Evolutionary conservation across 2,797 vertebrate genomes (phyloP), one percentile per base, ranked within the genome.

Genomic region (Valencia hispanica): DNA sequence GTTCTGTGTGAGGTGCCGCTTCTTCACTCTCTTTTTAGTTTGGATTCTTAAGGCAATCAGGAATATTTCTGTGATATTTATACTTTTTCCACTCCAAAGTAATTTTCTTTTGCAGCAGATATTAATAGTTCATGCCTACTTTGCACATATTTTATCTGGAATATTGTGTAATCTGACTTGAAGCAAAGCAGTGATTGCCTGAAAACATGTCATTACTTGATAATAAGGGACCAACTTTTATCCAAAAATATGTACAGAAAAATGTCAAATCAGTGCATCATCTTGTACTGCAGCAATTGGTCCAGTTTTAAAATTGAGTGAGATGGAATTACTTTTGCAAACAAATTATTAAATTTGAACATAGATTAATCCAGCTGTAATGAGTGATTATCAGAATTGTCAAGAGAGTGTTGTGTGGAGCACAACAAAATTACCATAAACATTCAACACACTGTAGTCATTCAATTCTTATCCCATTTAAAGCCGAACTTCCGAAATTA

Each of bases 401-500:
- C 15, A 53, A 53, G 50, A 53, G 17, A 48, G 17, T 0, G 17
- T 17, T 18, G 47, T 48, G 18, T 20, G 47, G 47, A 48, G 47
- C 15, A 48, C 47, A 17, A 4, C 47, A 48, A 48, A 18, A 48
- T 48, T 48, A 48, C 47, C 47, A 48, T 48, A 48, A 48, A 48
- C 43, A 59, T 15, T 32, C 30, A 2, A 15, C 30, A 59, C 55
- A 59, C 59, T 20, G 32, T n/a, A 41, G 11, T 4, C 22, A 25
- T 12, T 66, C 5, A 12, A 41, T 41, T 66, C 34, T 39, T 41
- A 25, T 25, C 5, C 34, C 22, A 22, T 22, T 75, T 68, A 50
- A 66, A 68, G 50, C 63, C 70, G 51, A 71, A 41, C 48, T 50
- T 70, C 36, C 76, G 80, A 77, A 25, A 59, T 72, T 8, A 12